Evolutionary conservation across 1,140 invertebrate species (phyloP).

Genomic region (Anthonomus grandis): DNA sequence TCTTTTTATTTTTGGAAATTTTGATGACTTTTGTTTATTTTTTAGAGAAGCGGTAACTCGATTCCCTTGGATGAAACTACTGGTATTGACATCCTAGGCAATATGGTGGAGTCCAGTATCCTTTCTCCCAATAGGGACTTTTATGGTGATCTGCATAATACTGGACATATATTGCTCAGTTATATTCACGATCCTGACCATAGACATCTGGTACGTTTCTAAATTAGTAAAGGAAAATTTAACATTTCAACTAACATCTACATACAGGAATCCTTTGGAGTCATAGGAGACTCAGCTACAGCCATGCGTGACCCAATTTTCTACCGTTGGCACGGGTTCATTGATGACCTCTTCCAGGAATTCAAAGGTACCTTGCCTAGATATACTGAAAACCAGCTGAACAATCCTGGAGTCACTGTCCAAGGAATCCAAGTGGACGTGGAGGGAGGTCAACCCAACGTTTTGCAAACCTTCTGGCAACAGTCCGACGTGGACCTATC

Average conservation of each 20-base stretch:
- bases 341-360: slow-evolving; percentile 74
- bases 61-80: slow-evolving; percentile 38
- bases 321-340: slow-evolving; percentile 78
- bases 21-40: slow-evolving; percentile 9
- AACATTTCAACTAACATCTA: not conserved
- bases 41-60: slow-evolving; percentile 37
- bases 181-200: slow-evolving; percentile 71
- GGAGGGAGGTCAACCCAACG: slow-evolving; percentile 53
- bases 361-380: slow-evolving; percentile 67
- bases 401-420: slow-evolving; percentile 61
- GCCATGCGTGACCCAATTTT: slow-evolving; percentile 82
- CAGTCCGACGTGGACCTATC: slow-evolving; percentile 70
- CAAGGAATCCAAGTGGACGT: slow-evolving; percentile 53
- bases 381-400: slow-evolving; percentile 59
- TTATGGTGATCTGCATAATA: slow-evolving; percentile 76
- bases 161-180: slow-evolving; percentile 64
- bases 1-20: too few species aligned
- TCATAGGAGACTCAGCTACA: slow-evolving; percentile 63
- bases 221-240: not conserved
- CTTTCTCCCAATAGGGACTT: slow-evolving; percentile 64
- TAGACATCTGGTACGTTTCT: slow-evolving; percentile 53
- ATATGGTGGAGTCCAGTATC: slow-evolving; percentile 72
- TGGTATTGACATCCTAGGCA: slow-evolving; percentile 72
- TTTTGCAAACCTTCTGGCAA: slow-evolving; percentile 67
- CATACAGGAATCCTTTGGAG: slow-evolving; percentile 55